Percentiles rank a stretch among this genome's conserved stretches.
Conservation (phyloP, 35 echinoderm and acorn worm species). For the Strongylocentrotus purpuratus region DNA sequence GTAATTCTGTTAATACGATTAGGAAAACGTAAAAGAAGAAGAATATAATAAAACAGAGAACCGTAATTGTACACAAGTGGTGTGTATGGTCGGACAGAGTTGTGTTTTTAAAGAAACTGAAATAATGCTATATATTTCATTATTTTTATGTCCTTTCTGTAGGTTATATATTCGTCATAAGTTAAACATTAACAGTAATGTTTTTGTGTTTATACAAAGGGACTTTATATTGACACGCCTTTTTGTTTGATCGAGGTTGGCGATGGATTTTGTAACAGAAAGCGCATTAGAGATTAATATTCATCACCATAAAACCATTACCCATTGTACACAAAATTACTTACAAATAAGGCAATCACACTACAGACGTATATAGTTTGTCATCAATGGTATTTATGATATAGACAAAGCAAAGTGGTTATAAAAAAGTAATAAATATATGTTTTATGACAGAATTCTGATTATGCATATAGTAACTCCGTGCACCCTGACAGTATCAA, state of each 20-base stretch:
- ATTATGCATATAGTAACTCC: background rate
- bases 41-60: too few species aligned
- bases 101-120: too few species aligned
- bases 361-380: background rate
- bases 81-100: too few species aligned
- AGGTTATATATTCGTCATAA: background rate
- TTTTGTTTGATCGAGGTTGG: background rate
- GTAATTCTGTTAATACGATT: too few species aligned
- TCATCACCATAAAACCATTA: too few species aligned
- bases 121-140: background rate
- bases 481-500: background rate
- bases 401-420: background rate
- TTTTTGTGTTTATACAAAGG: background rate
- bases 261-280: background rate
- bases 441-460: background rate
- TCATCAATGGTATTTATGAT: background rate
- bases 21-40: too few species aligned
- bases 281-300: background rate
- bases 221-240: background rate
- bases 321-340: background rate
- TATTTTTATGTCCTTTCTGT: background rate
- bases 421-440: background rate
- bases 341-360: background rate
- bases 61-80: too few species aligned
- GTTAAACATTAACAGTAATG: background rate